These are phyloP conservation scores for Macquaria ambigua DNA, from an alignment of 2,113 vertebrate species.

Conservation along the genomic window DNA sequence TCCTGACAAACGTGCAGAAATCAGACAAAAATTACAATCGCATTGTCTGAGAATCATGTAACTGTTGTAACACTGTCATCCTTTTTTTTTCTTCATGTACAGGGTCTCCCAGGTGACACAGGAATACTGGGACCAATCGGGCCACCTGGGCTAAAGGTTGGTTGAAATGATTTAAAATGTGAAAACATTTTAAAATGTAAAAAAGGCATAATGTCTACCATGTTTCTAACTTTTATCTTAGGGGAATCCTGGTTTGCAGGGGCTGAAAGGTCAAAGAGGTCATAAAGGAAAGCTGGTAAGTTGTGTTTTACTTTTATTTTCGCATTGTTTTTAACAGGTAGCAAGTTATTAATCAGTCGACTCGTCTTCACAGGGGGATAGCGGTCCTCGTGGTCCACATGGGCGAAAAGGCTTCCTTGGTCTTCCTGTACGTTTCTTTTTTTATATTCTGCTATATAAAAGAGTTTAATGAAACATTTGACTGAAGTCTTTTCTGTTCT, in stretches of 20 bases:
- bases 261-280: constrained; percentile 73
- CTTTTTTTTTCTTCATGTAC: constrained; percentile 1
- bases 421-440: constrained; percentile 69
- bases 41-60: neutral
- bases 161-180: neutral
- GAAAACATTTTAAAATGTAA: neutral
- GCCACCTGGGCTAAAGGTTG: constrained; percentile 79
- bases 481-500: constrained; percentile 5
- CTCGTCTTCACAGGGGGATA: constrained; percentile 72
- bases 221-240: constrained; percentile 44
- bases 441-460: neutral
- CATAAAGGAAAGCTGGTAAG: constrained; percentile 77
- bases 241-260: constrained; percentile 78
- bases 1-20: neutral
- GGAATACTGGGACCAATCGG: constrained; percentile 76
- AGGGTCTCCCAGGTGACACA: constrained; percentile 77
- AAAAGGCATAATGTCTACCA: neutral
- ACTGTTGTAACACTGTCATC: neutral
- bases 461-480: neutral
- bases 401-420: constrained; percentile 74
- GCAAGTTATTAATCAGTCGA: neutral
- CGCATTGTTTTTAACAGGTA: neutral
- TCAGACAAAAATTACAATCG: neutral
- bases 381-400: constrained; percentile 73
- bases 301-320: neutral